A percentile compares a stretch with the other conserved stretches of the same genome.
phyloP scores from a whole-genome alignment of 2,797 vertebrate species.

The Avahi laniger region DNA sequence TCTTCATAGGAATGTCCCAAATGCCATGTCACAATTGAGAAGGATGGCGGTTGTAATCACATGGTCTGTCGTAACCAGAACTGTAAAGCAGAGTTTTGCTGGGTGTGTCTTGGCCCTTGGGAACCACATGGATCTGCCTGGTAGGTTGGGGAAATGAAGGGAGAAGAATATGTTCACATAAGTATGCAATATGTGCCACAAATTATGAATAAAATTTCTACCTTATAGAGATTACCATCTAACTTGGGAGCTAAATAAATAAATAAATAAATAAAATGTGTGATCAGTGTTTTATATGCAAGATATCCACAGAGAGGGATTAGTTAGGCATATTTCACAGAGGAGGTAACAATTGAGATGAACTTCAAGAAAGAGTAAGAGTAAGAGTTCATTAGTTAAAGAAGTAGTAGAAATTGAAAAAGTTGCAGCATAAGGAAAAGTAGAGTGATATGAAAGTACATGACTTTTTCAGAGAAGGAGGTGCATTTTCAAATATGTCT shows the following conservation, averaged over 20 bases:
- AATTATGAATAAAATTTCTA: conserved; percentile 40
- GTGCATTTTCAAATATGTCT: background rate
- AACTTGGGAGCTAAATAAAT: background rate
- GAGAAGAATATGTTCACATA: conserved; percentile 51
- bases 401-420: background rate
- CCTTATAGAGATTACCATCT: background rate
- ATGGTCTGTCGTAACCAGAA: conserved; percentile 99
- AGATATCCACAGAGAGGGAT: background rate
- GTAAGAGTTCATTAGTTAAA: background rate
- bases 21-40: conserved; percentile 99
- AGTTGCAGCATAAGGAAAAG: background rate
- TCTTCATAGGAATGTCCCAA: conserved; percentile 96
- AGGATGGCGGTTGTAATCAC: conserved; percentile 99
- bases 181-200: conserved; percentile 38
- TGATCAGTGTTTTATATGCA: background rate
- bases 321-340: conserved; percentile 31
- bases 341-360: background rate
- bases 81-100: conserved; percentile 99
- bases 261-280: background rate
- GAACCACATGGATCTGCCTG: conserved; percentile 99
- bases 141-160: conserved; percentile 85
- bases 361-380: background rate
- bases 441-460: background rate
- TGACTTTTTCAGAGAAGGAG: background rate
- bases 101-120: conserved; percentile 99